Evolutionary conservation across 2,797 vertebrate species (phyloP).

Genomic region (Gallinago solitaria): DNA sequence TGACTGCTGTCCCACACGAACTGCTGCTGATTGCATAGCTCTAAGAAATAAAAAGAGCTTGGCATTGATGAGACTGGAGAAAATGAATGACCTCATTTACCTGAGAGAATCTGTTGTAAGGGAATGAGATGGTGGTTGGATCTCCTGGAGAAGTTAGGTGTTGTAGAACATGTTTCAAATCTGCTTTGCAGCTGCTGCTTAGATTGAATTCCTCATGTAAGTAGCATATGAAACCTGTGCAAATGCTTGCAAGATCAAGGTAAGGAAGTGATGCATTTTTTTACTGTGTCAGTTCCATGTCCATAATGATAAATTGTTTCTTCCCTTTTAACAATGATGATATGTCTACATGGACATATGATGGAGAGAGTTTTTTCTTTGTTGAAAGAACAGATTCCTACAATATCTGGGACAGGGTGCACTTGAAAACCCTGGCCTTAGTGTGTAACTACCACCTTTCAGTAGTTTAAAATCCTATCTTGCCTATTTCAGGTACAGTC

Average conservation of each 20-base stretch:
- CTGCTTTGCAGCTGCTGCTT: background rate
- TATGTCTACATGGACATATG: background rate
- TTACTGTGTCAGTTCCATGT: background rate
- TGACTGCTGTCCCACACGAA: background rate
- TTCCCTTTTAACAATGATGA: background rate
- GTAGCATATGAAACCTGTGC: background rate
- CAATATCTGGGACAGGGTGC: background rate
- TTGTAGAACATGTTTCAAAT: background rate
- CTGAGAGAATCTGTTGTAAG: background rate
- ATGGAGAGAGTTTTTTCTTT: background rate
- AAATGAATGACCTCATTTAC: background rate
- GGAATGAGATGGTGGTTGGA: background rate
- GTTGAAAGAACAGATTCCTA: background rate
- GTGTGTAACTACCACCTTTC: background rate
- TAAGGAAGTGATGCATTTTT: background rate
- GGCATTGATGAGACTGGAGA: background rate
- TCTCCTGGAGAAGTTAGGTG: background rate
- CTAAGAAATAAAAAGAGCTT: background rate
- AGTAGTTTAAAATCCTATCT: background rate
- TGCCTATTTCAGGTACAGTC: slow-evolving; percentile 84
- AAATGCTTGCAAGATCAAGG: background rate
- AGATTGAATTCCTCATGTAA: background rate
- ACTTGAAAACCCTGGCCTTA: background rate
- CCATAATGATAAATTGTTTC: background rate
- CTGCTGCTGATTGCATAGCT: background rate